Conservation (phyloP, 2,113 vertebrate species). For the Aepyceros melampus region DNA sequence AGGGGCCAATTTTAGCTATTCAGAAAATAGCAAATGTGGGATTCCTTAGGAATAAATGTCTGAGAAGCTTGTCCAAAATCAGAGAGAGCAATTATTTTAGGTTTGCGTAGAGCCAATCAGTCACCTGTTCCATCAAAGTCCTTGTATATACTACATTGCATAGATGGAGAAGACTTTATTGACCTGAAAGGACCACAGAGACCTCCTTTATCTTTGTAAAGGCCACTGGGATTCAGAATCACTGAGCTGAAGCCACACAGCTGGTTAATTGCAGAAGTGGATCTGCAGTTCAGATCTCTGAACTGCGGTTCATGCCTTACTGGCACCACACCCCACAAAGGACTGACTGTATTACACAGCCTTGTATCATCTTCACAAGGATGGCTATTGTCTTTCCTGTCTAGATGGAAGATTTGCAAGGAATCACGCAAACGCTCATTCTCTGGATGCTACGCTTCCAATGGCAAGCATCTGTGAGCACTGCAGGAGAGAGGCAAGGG, state of each 20-base stretch:
- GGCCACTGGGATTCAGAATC: neutral
- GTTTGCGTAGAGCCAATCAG: neutral
- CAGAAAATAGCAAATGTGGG: neutral
- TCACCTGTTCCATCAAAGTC: neutral
- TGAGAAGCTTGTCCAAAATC: neutral
- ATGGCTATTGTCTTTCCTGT: neutral
- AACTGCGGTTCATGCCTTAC: neutral
- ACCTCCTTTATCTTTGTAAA: neutral
- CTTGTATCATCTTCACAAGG: neutral
- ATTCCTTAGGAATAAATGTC: neutral
- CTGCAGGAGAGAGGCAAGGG: neutral
- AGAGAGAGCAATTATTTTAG: neutral
- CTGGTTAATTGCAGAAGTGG: neutral
- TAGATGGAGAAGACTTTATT: neutral
- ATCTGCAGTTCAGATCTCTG: neutral
- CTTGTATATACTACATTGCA: no score
- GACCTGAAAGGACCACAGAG: neutral
- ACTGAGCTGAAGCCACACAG: neutral
- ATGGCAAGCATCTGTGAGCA: neutral
- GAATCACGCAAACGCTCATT: fast-evolving
- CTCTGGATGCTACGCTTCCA: neutral
- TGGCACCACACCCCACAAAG: neutral
- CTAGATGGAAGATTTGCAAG: neutral
- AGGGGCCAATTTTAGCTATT: neutral
- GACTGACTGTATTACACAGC: neutral